Conservation (phyloP, 2,888 invertebrate genomes). For the Electrophaes corylata region DNA sequence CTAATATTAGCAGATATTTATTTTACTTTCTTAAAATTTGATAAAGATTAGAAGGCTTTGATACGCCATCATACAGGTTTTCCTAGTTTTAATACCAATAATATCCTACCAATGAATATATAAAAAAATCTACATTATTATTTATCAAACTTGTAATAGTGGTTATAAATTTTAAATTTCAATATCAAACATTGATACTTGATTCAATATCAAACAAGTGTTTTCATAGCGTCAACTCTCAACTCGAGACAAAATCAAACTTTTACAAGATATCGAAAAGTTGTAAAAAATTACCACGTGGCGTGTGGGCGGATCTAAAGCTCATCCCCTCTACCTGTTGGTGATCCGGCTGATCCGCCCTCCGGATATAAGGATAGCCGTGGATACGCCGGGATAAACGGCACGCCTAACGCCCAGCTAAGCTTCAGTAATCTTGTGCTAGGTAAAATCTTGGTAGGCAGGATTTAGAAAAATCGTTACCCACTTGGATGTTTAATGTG, state of each 20-base stretch:
- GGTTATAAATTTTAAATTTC: no score
- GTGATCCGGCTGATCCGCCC: conserved; percentile 81
- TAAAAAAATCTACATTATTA: no score
- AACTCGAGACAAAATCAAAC: background rate
- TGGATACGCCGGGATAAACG: conserved; percentile 59
- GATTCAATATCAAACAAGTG: no score
- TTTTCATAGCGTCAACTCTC: background rate
- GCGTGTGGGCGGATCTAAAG: conserved; percentile 75
- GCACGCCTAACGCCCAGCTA: conserved; percentile 69
- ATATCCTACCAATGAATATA: no score
- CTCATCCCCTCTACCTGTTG: conserved; percentile 85
- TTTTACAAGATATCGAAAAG: conserved; percentile 9
- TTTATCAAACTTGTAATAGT: no score
- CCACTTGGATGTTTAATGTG: conserved; percentile 1
- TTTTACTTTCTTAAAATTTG: no score
- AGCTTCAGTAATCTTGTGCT: conserved; percentile 20
- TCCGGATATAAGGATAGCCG: conserved; percentile 69
- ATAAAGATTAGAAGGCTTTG: no score
- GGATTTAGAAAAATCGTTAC: conserved; percentile 8
- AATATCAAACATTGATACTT: no score
- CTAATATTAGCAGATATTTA: no score
- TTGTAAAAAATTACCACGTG: conserved; percentile 61
- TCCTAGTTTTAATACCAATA: no score
- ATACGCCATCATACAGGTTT: no score
- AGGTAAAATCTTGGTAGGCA: conserved; percentile 1